Base-by-base conservation (phyloP, 1,140 invertebrate species). In the Antheraea mylitta region DNA sequence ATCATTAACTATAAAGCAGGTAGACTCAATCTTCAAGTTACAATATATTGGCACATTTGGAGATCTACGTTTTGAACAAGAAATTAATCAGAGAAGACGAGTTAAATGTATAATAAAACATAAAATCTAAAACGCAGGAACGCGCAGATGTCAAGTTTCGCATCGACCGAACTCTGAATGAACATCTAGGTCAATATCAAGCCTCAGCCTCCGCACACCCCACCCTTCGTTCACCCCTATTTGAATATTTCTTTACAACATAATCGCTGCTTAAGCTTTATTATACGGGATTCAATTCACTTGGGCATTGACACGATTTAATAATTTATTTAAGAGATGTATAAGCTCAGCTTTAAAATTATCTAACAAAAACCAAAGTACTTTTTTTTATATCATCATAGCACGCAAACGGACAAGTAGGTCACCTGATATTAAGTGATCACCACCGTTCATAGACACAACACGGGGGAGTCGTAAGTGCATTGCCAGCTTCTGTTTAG, bases 111-210 rank as follows among this genome's bases (percentile, higher is more conserved):
- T 81, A 85, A 87, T 84, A 89, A 83, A 86, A 83, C 78, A 77
- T 80, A 86, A 89, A 86, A 89, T 76, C 83, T 72, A 83, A 86
- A 88, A 88, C 84, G 86, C 83, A 89, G 86, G 83, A 89, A 80
- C 89, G 89, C 89, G 89, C 89, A 90, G 89, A 90, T 91, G 89
- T 91, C 87, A 90, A 90, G 85, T 88, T 86, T 90, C 86, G 84
- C 87, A 91, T 91, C 89, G 89, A 90, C 89, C 89, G 87, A 91
- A 89, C 87, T 89, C 85, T 91, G 89, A 91, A 91, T 91, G 89
- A 91, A 89, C 87, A 91, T 90, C 86, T 91, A 91, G 89, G 87
- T 91, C 89, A 91, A 91, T 90, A 91, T 91, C 89, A 91, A 90
- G 81, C 82, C 86, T 85, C 85, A 77, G 76, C 82, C 84, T 72